Base-by-base conservation (phyloP, 2,113 vertebrate species). In the Falco punctatus region DNA sequence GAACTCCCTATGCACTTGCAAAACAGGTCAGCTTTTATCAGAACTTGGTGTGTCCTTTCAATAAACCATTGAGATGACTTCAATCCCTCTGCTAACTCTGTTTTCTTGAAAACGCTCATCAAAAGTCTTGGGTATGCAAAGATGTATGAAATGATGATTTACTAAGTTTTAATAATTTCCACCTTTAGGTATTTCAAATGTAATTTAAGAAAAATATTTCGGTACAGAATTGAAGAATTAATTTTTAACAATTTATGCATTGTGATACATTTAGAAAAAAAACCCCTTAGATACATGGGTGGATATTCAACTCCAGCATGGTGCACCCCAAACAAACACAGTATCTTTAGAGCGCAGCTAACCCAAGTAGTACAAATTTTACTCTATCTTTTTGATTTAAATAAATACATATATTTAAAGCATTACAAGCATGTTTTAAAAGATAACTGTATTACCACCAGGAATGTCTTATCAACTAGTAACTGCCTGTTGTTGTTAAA, bases 1-100 rank as follows among this genome's bases (percentile, higher is more conserved):
- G 27, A 94, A 71, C 84, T 92, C 84, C 87, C 58, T 61, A 15
- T 40, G 33, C 64, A 73, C 64, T 92, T 83, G 91, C 67, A 88
- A 35, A 93, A 90, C 48, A 30, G 30, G 58, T 88, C 88, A 93
- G 73, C 90, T 92, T 94, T 95, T 88, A 77, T 61, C 46, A 72
- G 75, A 77, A 94, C 20, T 92, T 86, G 82, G 40, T 96, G 88
- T 96, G 70, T 92, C 82, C 66, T 95, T 88, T 92, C 75, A 96
- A 88, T 93, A 92, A 96, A 95, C 59, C 51, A 69, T 11, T 86
- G 79, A 81, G 92, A 66, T 72, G 0, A 28, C 49, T 64, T 95
- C 54, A 88, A 10, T 49, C 35, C 15, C 67, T 91, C 51, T 65
- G 65, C 58, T 84, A 88, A 33, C n/a, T 88, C 55, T 67, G 11